Evolutionary conservation across 2,797 vertebrate genomes (phyloP).

Genomic region (Gadopsis marmoratus): DNA sequence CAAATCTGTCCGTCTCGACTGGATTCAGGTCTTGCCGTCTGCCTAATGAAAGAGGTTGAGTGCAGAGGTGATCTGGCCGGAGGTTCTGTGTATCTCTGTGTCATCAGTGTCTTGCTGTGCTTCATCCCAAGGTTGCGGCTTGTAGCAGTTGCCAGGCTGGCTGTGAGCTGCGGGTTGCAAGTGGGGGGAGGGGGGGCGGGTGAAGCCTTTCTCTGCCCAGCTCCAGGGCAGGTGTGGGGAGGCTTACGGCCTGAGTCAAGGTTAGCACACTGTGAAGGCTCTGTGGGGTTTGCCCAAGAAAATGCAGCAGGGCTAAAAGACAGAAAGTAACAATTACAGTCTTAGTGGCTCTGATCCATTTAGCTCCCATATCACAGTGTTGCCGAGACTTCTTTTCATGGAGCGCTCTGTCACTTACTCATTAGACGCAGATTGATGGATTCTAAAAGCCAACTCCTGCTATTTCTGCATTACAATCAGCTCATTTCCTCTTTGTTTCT

Average conservation of each 20-base stretch:
- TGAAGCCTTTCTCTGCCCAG: constrained; percentile 59
- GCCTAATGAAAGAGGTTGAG: constrained; percentile 64
- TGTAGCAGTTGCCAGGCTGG: constrained; percentile 72
- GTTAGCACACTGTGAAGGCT: constrained; percentile 58
- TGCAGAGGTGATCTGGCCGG: constrained; percentile 50
- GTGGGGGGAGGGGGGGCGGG: constrained; percentile 24
- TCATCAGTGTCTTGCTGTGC: constrained; percentile 75
- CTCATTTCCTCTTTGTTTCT: constrained; percentile 60
- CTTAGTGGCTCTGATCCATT: not conserved
- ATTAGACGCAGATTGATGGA: constrained; percentile 64
- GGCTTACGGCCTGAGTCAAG: constrained; percentile 70
- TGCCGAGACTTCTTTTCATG: constrained; percentile 33
- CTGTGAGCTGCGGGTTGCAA: constrained; percentile 63
- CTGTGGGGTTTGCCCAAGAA: constrained; percentile 48
- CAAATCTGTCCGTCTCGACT: constrained; percentile 40
- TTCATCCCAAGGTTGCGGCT: constrained; percentile 75
- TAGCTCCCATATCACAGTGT: constrained; percentile 18
- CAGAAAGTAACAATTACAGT: constrained; percentile 36
- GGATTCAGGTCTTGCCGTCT: constrained; percentile 38
- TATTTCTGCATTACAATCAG: constrained; percentile 62
- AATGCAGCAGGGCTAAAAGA: constrained; percentile 50
- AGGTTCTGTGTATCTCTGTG: constrained; percentile 65
- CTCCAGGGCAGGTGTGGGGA: constrained; percentile 76
- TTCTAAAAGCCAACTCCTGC: constrained; percentile 60
- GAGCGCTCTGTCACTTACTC: constrained; percentile 59